phyloP scores from a whole-genome alignment of 2,888 invertebrate species.

The Hirtodrosophila duncani region DNA sequence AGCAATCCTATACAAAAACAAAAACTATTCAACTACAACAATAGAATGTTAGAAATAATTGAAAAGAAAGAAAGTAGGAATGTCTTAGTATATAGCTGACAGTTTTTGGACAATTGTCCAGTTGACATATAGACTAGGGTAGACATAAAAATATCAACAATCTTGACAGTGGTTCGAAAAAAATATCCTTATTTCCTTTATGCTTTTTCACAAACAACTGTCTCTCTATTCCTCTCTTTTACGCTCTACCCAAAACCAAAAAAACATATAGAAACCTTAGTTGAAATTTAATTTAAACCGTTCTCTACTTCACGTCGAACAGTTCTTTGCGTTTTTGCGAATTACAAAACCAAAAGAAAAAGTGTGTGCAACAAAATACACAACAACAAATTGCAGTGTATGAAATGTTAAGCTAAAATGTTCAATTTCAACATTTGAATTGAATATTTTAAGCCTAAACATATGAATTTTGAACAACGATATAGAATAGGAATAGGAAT shows the following conservation, averaged over 20 bases:
- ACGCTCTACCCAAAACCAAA: constrained; percentile 27
- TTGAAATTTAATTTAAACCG: constrained; percentile 42
- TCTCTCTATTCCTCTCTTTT: constrained; percentile 22
- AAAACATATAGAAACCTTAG: constrained; percentile 21
- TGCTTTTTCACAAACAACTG: too few relatives aligned
- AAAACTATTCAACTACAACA: too few relatives aligned
- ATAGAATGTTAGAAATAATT: too few relatives aligned
- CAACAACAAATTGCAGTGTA: constrained; percentile 24
- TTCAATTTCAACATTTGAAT: constrained; percentile 40
- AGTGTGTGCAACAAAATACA: constrained; percentile 16
- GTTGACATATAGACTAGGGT: too few relatives aligned
- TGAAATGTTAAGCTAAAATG: constrained; percentile 55
- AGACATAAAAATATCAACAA: too few relatives aligned
- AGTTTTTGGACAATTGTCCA: too few relatives aligned
- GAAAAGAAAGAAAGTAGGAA: too few relatives aligned
- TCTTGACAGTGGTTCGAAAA: too few relatives aligned
- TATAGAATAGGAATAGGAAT: too few relatives aligned
- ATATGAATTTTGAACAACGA: too few relatives aligned
- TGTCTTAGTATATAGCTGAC: too few relatives aligned
- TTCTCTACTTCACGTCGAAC: constrained; percentile 48
- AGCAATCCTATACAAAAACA: too few relatives aligned
- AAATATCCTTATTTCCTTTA: constrained; percentile 33
- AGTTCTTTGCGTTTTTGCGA: constrained; percentile 78
- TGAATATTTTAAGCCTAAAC: constrained; percentile 61
- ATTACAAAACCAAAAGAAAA: constrained; percentile 77